Percentiles rank a stretch among this genome's conserved stretches.
phyloP scores from a whole-genome alignment of 2,888 invertebrate species.

The Andrena haemorrhoa region DNA sequence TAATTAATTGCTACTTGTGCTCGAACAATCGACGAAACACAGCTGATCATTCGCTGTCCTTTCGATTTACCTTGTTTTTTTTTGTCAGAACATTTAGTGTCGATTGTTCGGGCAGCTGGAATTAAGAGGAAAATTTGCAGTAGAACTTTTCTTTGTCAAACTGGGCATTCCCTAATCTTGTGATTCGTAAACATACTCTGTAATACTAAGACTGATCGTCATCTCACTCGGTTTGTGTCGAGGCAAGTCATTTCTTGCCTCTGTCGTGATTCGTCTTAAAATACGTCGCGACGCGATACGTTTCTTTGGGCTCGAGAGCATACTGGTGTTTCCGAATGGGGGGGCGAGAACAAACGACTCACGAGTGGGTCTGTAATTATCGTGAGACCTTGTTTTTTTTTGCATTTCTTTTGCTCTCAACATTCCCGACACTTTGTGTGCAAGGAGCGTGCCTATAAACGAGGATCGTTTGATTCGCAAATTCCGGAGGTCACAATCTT shows the following conservation, averaged over 20 bases:
- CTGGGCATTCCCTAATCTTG: slow-evolving; percentile 69
- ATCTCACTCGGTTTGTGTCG: slow-evolving; percentile 59
- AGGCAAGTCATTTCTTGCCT: slow-evolving; percentile 68
- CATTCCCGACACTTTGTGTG: slow-evolving; percentile 58
- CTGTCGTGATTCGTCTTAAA: slow-evolving; percentile 62
- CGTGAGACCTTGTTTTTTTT: slow-evolving; percentile 23
- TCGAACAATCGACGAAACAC: slow-evolving; percentile 74
- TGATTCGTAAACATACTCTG: slow-evolving; percentile 32
- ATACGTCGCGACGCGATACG: slow-evolving; percentile 46
- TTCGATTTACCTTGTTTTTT: neutral
- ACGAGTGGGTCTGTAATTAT: slow-evolving; percentile 52
- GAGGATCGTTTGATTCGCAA: slow-evolving; percentile 70
- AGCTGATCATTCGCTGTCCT: neutral
- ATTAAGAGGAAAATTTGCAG: slow-evolving; percentile 82
- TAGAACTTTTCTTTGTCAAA: slow-evolving; percentile 81
- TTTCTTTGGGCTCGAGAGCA: slow-evolving; percentile 42
- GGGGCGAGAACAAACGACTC: slow-evolving; percentile 54
- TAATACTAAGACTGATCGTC: slow-evolving; percentile 38
- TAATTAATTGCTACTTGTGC: slow-evolving; percentile 80
- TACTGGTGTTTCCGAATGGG: slow-evolving; percentile 55
- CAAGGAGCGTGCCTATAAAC: slow-evolving; percentile 73
- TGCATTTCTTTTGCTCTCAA: slow-evolving; percentile 5
- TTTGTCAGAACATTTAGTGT: neutral
- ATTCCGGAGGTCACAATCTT: slow-evolving; percentile 39
- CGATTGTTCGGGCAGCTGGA: slow-evolving; percentile 64